Conservation (phyloP, 2,113 vertebrate genomes). For the Propithecus coquereli region DNA sequence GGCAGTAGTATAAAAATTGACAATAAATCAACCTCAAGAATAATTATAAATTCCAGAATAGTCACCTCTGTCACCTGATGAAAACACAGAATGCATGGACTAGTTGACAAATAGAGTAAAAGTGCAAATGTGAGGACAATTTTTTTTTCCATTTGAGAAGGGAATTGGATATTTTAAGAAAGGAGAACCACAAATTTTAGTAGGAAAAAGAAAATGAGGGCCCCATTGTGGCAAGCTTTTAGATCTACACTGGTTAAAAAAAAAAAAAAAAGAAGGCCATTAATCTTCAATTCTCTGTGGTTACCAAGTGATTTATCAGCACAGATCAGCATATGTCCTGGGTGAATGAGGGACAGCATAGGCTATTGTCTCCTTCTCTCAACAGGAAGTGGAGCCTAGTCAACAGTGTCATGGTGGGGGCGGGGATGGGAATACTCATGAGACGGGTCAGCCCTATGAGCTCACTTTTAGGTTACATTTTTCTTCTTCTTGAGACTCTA, state of each 20-base stretch:
- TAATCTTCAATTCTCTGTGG: background rate
- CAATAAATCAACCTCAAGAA: background rate
- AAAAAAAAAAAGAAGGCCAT: background rate
- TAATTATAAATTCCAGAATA: background rate
- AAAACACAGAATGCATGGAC: background rate
- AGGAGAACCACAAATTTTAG: constrained; percentile 2
- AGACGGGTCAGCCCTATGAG: background rate
- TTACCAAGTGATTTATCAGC: background rate
- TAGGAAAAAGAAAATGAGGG: background rate
- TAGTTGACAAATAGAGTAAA: constrained; percentile 15
- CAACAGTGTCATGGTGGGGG: background rate
- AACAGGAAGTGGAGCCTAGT: background rate
- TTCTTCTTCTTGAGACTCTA: background rate
- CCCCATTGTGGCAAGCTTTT: background rate
- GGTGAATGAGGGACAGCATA: background rate
- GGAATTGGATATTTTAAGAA: background rate
- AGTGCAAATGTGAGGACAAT: background rate
- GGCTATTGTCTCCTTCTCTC: background rate
- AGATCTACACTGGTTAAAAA: background rate
- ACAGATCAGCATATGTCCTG: background rate
- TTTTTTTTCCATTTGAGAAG: background rate
- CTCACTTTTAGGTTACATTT: background rate
- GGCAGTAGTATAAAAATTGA: background rate
- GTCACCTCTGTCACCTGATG: background rate
- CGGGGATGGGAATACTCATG: background rate